Base-by-base conservation (phyloP, 1,140 invertebrate genomes). In the Drosophila watanabei region DNA sequence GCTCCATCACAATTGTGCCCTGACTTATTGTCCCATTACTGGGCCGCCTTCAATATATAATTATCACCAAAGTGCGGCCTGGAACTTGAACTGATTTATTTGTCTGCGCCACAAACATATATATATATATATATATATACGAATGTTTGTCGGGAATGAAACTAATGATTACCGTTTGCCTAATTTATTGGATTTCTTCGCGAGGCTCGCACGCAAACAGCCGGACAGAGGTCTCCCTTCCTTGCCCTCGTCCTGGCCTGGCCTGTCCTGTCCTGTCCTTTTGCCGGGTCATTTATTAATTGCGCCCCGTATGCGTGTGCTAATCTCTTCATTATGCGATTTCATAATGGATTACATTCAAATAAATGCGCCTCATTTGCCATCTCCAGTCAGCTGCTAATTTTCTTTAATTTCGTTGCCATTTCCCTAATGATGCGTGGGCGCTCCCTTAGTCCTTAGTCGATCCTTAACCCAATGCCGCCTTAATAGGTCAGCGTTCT, bases 341-440 rank as follows among this genome's bases (percentile, higher is more conserved):
- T 90, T 86, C 85, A 89, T 89, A 89, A 89, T 89, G 85, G 82
- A 90, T 90, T 89, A 89, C 85, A 86, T 90, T 89, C 82, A 90
- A 89, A 89, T 89, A 89, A 89, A 89, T 89, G 85, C 72, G 70
- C 69, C 86, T 80, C 70, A 90, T 90, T 89, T 89, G 80, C 75
- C 78, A 68, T 46, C 65, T 28, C 37, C 41, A 43, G 52, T 63
- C 46, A 43, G 60, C 75, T 84, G 73, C 79, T 90, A 89, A 90
- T 89, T 90, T 73, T 80, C 86, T 82, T 73, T 86, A 89, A 89
- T 90, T 89, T 90, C 79, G 79, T 41, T 71, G 80, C 79, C 86
- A 89, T 90, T 89, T 86, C 58, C 39, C 79, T 89, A 89, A 89
- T 89, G 85, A 89, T 73, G 81, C 43, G 46, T 79, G 45, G 49